Conservation (phyloP, 2,113 vertebrate genomes). For the Struthidea cinerea region DNA sequence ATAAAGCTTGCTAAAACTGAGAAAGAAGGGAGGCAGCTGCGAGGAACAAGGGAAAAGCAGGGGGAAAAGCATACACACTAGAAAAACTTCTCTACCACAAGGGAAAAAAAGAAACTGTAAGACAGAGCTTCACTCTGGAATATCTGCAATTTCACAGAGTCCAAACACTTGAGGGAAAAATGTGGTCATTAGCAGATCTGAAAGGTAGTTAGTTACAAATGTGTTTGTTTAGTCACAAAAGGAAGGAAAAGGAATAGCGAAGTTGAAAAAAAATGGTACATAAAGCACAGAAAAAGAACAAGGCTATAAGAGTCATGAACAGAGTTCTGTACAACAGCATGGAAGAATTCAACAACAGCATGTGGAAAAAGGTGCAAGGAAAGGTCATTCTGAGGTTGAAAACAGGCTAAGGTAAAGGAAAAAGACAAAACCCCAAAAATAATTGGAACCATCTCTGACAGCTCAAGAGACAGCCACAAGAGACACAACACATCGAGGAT, state of each 20-base stretch:
- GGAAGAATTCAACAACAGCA: not conserved
- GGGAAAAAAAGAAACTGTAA: not conserved
- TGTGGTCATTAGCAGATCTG: not conserved
- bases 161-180: not conserved
- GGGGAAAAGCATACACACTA: accelerated
- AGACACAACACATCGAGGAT: not conserved
- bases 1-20: not conserved
- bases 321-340: not conserved
- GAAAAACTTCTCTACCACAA: not conserved
- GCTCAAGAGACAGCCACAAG: not conserved
- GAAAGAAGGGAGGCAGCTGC: not conserved
- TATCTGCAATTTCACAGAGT: not conserved
- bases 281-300: not conserved
- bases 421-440: not conserved
- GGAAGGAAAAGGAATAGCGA: not conserved
- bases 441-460: not conserved
- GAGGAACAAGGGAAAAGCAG: not conserved
- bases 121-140: not conserved
- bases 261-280: not conserved
- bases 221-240: not conserved
- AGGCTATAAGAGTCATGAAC: not conserved
- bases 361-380: not conserved
- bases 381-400: not conserved
- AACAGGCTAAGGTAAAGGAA: not conserved
- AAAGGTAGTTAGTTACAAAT: not conserved